Base-by-base conservation (phyloP, 2,797 vertebrate species). In the Babyrousa celebensis region DNA sequence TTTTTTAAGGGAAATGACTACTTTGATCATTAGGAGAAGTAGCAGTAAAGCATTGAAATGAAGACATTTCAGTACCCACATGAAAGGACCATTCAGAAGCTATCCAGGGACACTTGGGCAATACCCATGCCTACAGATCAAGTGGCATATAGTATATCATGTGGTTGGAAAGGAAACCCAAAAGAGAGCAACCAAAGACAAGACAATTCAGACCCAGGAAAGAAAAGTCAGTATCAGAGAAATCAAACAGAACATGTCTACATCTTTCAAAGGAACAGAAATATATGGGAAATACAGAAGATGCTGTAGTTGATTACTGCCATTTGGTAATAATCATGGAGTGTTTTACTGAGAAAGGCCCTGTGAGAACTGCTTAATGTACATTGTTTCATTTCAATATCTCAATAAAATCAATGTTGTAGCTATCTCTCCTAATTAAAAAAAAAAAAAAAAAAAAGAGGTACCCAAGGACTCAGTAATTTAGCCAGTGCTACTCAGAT, bases 1-100 rank as follows among this genome's bases (percentile, higher is more conserved):
- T 36, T 36, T 36, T 86, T n/a, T 89, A 18, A 91, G 36, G 17
- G 68, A 85, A 93, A 95, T 83, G 9, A 78, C 62, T 54, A 63
- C 9, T 80, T 82, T 77, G 29, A 86, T 62, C 65, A 17, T 56
- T 75, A 67, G 25, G 20, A n/a, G 62, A 71, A 95, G 58, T 27
- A 74, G 12, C 56, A 86, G 25, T 60, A 70, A 75, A 40, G 20
- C 25, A 48, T 17, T 65, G 5, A 95, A 91, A 85, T 71, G 21
- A 84, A 54, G 77, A 27, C 11, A 52, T 93, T 83, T 91, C 12
- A 18, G 65, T 78, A 85, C 3, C 3, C 12, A 72, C 29, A 43
- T 27, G n/a, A 70, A 91, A 85, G 20, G 27, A 82, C 27, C 6
- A 67, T 18, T 70, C 17, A n/a, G 67, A 65, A 92, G 29, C 4